Percentiles rank a stretch among this genome's conserved stretches.
Evolutionary conservation across 1,140 invertebrate species (phyloP).

Genomic region (Pseudomyrmex cubaensis): DNA sequence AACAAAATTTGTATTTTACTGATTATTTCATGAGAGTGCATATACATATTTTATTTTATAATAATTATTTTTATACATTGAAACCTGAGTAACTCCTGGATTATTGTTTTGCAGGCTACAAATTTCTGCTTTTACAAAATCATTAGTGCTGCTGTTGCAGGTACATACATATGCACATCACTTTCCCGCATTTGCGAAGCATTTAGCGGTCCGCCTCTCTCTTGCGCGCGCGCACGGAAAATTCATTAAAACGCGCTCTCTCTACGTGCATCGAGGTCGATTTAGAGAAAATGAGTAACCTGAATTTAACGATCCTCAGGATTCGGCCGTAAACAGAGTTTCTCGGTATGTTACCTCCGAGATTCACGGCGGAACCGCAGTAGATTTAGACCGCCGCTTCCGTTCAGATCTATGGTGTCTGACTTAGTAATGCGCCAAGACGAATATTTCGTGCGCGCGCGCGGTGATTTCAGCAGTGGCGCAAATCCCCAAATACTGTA

Average conservation of each 20-base stretch:
- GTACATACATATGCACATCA: not conserved
- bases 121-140: not conserved
- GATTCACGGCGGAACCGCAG: conserved; percentile 63
- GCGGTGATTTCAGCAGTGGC: conserved; percentile 12
- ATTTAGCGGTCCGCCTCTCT: conserved; percentile 26
- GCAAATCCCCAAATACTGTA: conserved; percentile 47
- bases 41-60: not conserved
- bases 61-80: conserved; percentile 15
- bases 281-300: conserved; percentile 66
- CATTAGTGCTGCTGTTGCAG: conserved; percentile 1
- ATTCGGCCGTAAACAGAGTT: conserved; percentile 69
- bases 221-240: not conserved
- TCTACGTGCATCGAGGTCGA: conserved; percentile 57
- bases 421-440: conserved; percentile 49
- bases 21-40: not conserved
- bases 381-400: conserved; percentile 61
- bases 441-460: conserved; percentile 58
- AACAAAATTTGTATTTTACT: too few relatives aligned
- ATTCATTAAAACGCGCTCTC: conserved; percentile 65
- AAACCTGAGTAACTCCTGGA: too few relatives aligned
- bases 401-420: conserved; percentile 40
- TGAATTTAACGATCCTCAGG: conserved; percentile 63
- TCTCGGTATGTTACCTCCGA: conserved; percentile 66
- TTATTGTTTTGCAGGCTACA: not conserved
- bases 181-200: not conserved